Conservation (phyloP, 2,888 invertebrate genomes). For the Himalopsyche japonica region DNA sequence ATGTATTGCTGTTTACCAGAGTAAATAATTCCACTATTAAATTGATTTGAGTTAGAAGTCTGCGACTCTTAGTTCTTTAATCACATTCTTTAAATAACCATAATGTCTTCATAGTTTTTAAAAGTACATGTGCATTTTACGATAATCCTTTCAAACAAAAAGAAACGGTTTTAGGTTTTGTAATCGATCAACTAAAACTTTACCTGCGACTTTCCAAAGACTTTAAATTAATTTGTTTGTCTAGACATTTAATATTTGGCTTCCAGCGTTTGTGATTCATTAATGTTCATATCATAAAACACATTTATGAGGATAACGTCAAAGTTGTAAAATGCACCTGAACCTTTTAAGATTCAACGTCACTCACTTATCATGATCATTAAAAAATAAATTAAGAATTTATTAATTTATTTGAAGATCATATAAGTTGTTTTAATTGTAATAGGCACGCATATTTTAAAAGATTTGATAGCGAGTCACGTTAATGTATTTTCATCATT, state of each 20-base stretch:
- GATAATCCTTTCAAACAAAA: too few species aligned
- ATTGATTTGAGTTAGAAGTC: too few species aligned
- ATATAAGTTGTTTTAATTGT: background rate
- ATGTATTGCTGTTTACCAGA: too few species aligned
- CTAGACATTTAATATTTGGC: slow-evolving; percentile 13
- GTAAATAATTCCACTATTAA: too few species aligned
- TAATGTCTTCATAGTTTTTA: too few species aligned
- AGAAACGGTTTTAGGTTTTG: background rate
- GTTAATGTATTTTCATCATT: background rate
- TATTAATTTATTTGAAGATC: background rate
- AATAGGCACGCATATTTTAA: background rate
- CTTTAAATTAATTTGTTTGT: slow-evolving; percentile 29
- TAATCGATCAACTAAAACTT: slow-evolving; percentile 20
- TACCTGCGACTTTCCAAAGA: background rate
- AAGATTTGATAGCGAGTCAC: background rate
- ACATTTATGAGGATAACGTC: background rate
- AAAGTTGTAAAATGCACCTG: background rate
- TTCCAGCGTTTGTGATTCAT: background rate
- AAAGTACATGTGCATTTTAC: too few species aligned
- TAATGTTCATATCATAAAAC: background rate
- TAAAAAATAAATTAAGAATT: background rate
- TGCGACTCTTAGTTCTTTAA: too few species aligned
- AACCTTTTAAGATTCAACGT: background rate
- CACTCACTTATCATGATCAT: background rate
- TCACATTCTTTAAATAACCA: too few species aligned